Conservation (phyloP, 2,888 invertebrate genomes). For the Trissolcus japonicus region DNA sequence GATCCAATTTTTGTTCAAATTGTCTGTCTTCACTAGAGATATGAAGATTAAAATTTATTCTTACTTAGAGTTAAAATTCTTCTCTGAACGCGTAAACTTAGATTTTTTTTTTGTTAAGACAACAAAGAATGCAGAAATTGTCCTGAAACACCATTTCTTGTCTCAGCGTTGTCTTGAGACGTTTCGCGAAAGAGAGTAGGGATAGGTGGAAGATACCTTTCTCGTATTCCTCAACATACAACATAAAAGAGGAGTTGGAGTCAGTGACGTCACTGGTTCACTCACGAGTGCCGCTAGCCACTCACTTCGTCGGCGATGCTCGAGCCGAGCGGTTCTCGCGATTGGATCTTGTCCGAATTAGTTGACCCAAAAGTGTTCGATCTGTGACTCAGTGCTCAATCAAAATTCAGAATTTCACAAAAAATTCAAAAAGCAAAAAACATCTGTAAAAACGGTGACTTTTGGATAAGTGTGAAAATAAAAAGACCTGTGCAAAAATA, state of each 20-base stretch:
- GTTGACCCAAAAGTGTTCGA: slow-evolving; percentile 11
- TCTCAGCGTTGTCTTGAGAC: slow-evolving; percentile 27
- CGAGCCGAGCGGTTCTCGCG: slow-evolving; percentile 67
- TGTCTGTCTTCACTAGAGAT: too few species aligned
- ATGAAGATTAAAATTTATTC: too few species aligned
- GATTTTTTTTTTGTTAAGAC: slow-evolving; percentile 2
- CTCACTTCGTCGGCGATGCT: slow-evolving; percentile 72
- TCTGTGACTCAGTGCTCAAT: slow-evolving; percentile 7
- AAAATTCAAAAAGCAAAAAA: slow-evolving; percentile 2
- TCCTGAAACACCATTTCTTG: slow-evolving; percentile 47
- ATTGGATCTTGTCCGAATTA: slow-evolving; percentile 35
- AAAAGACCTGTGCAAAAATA: neutral
- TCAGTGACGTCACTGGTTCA: slow-evolving; percentile 71
- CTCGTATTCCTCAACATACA: slow-evolving; percentile 55
- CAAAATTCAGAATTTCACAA: slow-evolving; percentile 1
- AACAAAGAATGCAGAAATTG: slow-evolving; percentile 45
- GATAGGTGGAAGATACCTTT: slow-evolving; percentile 58
- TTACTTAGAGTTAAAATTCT: too few species aligned
- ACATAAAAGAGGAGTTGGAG: slow-evolving; percentile 56
- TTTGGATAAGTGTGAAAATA: neutral
- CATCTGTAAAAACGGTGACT: neutral
- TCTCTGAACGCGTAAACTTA: too few species aligned
- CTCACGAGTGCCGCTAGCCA: slow-evolving; percentile 71
- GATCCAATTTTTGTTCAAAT: too few species aligned
- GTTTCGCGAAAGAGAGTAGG: slow-evolving; percentile 51